Conservation (phyloP, 2,113 vertebrate species). For the Genyomyrus donnyi region DNA sequence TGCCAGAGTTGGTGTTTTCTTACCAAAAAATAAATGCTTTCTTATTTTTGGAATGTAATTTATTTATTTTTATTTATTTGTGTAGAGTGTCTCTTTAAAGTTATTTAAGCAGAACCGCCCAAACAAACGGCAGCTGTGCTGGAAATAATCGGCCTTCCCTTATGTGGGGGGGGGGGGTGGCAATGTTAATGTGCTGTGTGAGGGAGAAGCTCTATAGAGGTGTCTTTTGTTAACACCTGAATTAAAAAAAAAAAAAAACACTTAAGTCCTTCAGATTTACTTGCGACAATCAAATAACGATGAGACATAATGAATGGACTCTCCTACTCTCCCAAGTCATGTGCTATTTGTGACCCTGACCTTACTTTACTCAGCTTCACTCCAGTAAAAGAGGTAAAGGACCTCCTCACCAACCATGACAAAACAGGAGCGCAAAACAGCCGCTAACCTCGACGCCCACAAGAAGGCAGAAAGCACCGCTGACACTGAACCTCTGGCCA, state of each 20-base stretch:
- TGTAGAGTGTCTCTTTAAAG: background rate
- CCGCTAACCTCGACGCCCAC: background rate
- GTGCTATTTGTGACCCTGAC: background rate
- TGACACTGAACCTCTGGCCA: background rate
- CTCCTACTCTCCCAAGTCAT: background rate
- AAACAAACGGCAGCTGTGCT: background rate
- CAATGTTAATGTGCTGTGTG: background rate
- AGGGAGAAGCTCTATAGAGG: background rate
- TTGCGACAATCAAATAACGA: background rate
- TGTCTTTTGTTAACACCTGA: background rate
- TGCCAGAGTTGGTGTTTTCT: too few species aligned
- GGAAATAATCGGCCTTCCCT: background rate
- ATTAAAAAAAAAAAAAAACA: background rate
- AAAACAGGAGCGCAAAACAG: background rate
- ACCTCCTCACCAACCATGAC: background rate
- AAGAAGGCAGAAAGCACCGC: background rate
- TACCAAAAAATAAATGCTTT: background rate
- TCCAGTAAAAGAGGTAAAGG: background rate
- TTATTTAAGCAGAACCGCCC: background rate
- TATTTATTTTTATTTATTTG: background rate
- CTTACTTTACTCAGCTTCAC: background rate
- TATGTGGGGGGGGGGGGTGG: background rate
- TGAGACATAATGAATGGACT: background rate
- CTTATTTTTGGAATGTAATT: background rate
- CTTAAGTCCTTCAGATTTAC: background rate